Conservation (phyloP, 2,888 invertebrate genomes). For the Drosophila percnosoma region DNA sequence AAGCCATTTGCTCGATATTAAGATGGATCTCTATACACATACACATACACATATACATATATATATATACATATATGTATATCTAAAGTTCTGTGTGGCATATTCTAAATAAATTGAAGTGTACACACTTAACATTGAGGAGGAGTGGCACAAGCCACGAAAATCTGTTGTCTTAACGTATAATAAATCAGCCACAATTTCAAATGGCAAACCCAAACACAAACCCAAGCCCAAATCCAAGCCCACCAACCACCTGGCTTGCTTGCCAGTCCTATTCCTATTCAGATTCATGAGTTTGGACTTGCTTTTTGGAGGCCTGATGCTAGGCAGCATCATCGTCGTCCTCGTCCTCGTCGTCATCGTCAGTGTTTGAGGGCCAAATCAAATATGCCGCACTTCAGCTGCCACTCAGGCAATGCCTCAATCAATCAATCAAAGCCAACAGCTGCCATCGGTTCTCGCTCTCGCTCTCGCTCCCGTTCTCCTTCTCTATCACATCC, state of each 20-base stretch:
- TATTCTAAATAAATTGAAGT: slow-evolving; percentile 13
- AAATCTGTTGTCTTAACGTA: slow-evolving; percentile 80
- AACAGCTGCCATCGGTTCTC: slow-evolving; percentile 55
- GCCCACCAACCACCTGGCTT: not conserved
- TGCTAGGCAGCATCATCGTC: slow-evolving; percentile 7
- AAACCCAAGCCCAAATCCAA: not conserved
- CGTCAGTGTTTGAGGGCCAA: slow-evolving; percentile 38
- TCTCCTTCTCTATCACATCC: slow-evolving; percentile 1
- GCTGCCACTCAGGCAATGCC: slow-evolving; percentile 76
- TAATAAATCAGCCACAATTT: slow-evolving; percentile 77
- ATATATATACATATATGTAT: not conserved
- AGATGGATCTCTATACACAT: slow-evolving; percentile 16
- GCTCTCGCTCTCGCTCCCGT: not conserved
- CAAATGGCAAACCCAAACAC: slow-evolving; percentile 37
- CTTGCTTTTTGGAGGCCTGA: slow-evolving; percentile 16
- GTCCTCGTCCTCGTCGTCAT: not conserved
- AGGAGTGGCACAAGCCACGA: slow-evolving; percentile 28
- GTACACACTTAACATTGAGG: slow-evolving; percentile 6
- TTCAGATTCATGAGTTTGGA: slow-evolving; percentile 59
- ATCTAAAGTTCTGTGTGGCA: slow-evolving; percentile 1
- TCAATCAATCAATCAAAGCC: slow-evolving; percentile 78
- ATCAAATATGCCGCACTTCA: slow-evolving; percentile 77
- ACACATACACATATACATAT: not conserved
- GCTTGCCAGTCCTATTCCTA: slow-evolving; percentile 37
- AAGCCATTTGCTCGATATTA: slow-evolving; percentile 29